Evolutionary conservation across 2,888 invertebrate species (phyloP).

Genomic region (Diplazon laetatorius): DNA sequence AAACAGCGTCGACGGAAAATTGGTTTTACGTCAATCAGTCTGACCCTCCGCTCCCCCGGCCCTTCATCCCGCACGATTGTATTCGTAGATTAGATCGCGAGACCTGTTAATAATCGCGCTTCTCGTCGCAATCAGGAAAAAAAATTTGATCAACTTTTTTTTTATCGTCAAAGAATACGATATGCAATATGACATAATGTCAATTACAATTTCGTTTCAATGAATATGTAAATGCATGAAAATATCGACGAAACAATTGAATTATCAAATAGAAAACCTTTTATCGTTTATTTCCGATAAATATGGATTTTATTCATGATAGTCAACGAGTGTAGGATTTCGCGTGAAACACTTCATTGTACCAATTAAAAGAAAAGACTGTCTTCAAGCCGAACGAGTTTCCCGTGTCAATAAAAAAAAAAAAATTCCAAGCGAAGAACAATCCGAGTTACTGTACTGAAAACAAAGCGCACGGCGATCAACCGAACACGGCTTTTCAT

Average conservation of each 20-base stretch:
- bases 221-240: no score
- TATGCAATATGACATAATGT: no score
- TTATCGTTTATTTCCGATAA: background rate
- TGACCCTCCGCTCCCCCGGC: background rate
- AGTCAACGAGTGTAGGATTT: slow-evolving; percentile 3
- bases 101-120: background rate
- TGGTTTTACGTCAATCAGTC: slow-evolving; percentile 20
- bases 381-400: slow-evolving; percentile 14
- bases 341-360: slow-evolving; percentile 20
- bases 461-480: slow-evolving; percentile 47
- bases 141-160: no score
- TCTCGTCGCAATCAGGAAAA: slow-evolving; percentile 2
- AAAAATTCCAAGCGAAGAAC: slow-evolving; percentile 38
- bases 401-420: slow-evolving; percentile 45
- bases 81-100: background rate
- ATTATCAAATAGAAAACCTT: no score
- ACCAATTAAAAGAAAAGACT: slow-evolving; percentile 19
- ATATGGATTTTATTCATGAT: slow-evolving; percentile 5
- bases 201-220: no score
- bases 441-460: slow-evolving; percentile 33
- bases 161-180: no score
- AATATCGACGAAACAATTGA: background rate
- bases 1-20: slow-evolving; percentile 21
- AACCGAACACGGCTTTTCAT: slow-evolving; percentile 49
- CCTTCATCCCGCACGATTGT: no score